Evolutionary conservation across 2,113 vertebrate genomes (phyloP), one percentile per base, ranked within the genome.

Genomic region (Corydoras sp.): DNA sequence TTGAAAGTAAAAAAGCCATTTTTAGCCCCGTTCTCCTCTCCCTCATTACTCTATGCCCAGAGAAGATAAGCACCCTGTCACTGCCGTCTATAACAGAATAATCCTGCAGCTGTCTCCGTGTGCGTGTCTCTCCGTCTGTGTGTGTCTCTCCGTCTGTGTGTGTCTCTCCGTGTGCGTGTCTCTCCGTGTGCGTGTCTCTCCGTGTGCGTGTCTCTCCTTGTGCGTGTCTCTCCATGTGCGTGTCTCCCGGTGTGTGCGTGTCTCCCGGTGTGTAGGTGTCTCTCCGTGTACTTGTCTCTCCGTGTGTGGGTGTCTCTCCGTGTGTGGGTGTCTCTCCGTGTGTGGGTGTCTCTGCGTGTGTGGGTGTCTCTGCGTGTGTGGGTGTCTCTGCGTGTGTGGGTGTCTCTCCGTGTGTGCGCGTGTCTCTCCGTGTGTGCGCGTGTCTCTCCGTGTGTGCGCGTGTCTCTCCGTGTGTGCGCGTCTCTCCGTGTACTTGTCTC

Each of bases 1-100:
- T 6, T 11, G 31, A 15, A 11, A 5, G 13, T 5, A 31, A 15
- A 3, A 2, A 8, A 32, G 49, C n/a, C 31, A 62, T 50, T 55
- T 71, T 54, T 62, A 71, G 69, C 49, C 8, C 1, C 43, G 51
- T 55, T 62, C 50, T 70, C 49, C 29, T 14, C 30, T 62, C 30
- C 24, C 9, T 71, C 69, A 71, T 71, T 71, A 62, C 59, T 71
- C 59, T 43, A 55, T 4, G 4, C 50, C 15, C 50, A 62, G 30
- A 32, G 58, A 53, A 60, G 68, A 69, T 53, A 62, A 62, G 48
- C 31, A 10, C 53, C 15, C 15, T 12, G 68, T 53, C 61, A 64
- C 53, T 58, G 18, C n/a, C 51, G 53, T 64, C 53, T 55, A 49
- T 53, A 62, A 54, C 3, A 5, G 60, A 70, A 70, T 62, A 70